phyloP scores from a whole-genome alignment of 2,888 invertebrate genomes.

The Carpatolechia fugitivella region DNA sequence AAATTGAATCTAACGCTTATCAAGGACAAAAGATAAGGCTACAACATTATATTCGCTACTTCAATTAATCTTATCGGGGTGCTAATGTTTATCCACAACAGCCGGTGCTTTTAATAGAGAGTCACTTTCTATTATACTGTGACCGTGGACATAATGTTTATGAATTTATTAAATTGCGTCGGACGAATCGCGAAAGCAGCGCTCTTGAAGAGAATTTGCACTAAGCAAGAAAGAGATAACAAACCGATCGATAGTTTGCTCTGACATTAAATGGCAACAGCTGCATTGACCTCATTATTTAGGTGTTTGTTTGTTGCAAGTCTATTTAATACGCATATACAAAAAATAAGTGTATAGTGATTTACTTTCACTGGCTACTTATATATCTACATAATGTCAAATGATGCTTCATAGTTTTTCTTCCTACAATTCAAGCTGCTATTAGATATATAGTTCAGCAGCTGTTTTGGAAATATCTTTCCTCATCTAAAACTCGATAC shows the following conservation, averaged over 20 bases:
- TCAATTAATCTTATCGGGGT: conserved; percentile 25
- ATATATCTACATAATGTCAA: too few species aligned
- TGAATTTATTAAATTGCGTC: conserved; percentile 25
- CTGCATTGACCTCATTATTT: conserved; percentile 77
- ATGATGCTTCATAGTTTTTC: too few species aligned
- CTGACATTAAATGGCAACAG: conserved; percentile 72
- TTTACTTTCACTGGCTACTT: too few species aligned
- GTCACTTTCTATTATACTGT: conserved; percentile 6
- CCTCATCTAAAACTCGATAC: neutral
- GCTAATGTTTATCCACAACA: conserved; percentile 22
- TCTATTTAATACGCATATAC: conserved; percentile 18
- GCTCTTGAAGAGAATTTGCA: conserved; percentile 45
- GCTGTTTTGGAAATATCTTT: neutral
- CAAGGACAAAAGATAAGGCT: neutral
- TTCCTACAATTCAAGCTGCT: too few species aligned
- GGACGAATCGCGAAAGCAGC: conserved; percentile 24
- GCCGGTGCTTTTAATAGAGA: conserved; percentile 18
- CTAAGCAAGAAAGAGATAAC: conserved; percentile 71
- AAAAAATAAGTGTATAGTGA: too few species aligned
- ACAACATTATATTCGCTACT: conserved; percentile 12
- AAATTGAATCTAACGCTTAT: conserved; percentile 1
- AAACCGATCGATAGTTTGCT: conserved; percentile 73
- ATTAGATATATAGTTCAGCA: too few species aligned
- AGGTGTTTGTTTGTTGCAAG: conserved; percentile 58
- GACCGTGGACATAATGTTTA: conserved; percentile 16